Evolutionary conservation across 2,113 vertebrate species (phyloP).

Genomic region (Donacobius atricapilla): DNA sequence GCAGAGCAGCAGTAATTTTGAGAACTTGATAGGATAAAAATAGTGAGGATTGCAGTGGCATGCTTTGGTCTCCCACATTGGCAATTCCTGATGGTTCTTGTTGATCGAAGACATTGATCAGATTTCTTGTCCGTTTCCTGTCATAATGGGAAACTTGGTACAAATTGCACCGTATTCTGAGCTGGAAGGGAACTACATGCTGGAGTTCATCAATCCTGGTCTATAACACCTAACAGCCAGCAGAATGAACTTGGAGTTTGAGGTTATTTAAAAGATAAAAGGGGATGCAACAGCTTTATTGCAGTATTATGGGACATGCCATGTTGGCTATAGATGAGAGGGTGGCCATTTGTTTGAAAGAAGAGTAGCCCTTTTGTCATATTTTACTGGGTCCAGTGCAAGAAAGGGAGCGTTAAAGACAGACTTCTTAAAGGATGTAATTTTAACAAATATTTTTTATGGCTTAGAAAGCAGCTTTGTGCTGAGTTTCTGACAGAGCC

Average conservation of each 20-base stretch:
- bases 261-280: background rate
- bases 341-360: background rate
- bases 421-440: background rate
- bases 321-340: background rate
- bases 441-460: background rate
- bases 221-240: background rate
- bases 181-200: background rate
- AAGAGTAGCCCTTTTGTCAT: background rate
- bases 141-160: background rate
- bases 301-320: background rate
- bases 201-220: background rate
- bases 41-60: background rate
- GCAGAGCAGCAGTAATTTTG: background rate
- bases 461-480: background rate
- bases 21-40: background rate
- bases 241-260: background rate
- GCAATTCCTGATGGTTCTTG: background rate
- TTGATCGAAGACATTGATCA: accelerated
- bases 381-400: background rate
- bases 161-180: background rate
- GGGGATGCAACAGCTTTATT: background rate
- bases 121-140: background rate
- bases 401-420: background rate
- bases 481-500: background rate
- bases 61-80: background rate